A percentile compares a stretch with the other conserved stretches of the same genome.
Evolutionary conservation across 35 echinoderm and acorn worm genomes (phyloP).

Genomic region (Ophiothrix spiculata): DNA sequence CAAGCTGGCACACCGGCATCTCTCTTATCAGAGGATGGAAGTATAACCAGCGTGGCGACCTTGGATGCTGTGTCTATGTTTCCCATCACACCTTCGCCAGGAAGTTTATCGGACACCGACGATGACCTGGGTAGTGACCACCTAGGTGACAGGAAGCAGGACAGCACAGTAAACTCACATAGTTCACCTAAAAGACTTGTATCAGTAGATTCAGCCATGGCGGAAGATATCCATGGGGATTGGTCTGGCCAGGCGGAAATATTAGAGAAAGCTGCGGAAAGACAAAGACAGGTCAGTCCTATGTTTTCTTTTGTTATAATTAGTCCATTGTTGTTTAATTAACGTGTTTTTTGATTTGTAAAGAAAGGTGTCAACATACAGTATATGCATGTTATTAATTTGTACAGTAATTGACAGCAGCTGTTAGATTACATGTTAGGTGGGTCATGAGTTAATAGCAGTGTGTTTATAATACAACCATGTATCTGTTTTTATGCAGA

Average conservation of each 20-base stretch:
- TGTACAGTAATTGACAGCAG: too few relatives aligned
- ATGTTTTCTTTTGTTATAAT: too few relatives aligned
- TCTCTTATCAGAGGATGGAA: not conserved
- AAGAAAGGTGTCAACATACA: too few relatives aligned
- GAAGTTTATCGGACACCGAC: not conserved
- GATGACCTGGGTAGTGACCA: not conserved
- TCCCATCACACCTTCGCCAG: not conserved
- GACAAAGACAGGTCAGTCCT: slow-evolving; percentile 54
- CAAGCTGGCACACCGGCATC: slow-evolving; percentile 20
- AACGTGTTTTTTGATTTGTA: too few relatives aligned
- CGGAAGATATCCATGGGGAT: slow-evolving; percentile 50
- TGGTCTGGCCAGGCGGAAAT: slow-evolving; percentile 63
- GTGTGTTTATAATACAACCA: too few relatives aligned
- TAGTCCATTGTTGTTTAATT: too few relatives aligned
- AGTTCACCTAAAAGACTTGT: slow-evolving; percentile 30
- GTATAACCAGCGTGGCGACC: not conserved
- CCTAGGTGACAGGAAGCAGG: not conserved
- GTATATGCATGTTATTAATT: too few relatives aligned
- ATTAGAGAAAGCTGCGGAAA: slow-evolving; percentile 50
- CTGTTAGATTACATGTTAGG: too few relatives aligned
- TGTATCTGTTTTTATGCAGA: too few relatives aligned
- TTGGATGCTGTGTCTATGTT: not conserved
- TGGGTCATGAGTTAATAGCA: too few relatives aligned
- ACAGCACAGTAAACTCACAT: not conserved
- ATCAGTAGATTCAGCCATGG: slow-evolving; percentile 48